Evolutionary conservation across 2,113 vertebrate genomes (phyloP), one percentile per base, ranked within the genome.

Genomic region (Rousettus leschenaultii): DNA sequence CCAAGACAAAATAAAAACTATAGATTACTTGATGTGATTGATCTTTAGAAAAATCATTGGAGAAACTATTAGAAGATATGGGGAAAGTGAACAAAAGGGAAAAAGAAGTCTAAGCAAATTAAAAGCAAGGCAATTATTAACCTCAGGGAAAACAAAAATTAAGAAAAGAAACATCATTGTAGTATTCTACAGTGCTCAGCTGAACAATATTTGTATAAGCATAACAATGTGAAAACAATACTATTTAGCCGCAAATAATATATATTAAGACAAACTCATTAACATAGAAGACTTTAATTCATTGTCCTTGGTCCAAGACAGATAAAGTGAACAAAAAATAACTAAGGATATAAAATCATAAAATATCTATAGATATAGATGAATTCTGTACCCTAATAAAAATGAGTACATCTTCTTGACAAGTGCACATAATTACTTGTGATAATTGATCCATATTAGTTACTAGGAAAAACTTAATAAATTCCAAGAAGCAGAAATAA

Each of bases 71-170:
- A 48, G 33, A 94, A 77, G n/a, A 65, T 91, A 33, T 91, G 24
- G 38, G 13, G 51, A 63, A 40, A 90, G 45, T 61, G 51, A 90
- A 14, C 30, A 93, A 83, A 89, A 74, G 38, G 33, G 66, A 57
- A 59, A 80, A 96, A 89, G 40, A 91, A 55, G 6, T 53, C 68
- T 86, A 84, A 92, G n/a, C 13, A 90, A 89, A 73, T 61, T 55
- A 90, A 94, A 87, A 93, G 26, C 65, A 80, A 97, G 59, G 77
- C 65, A 88, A 86, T 73, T 75, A 93, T 77, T 91, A 88, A 87
- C 53, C 74, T 90, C 10, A 63, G 8, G 45, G 28, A 74, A 95
- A 93, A 28, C 1, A 65, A 92, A 75, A 61, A 78, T 38, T 57
- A 86, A 95, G 63, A 68, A 87, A 74, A 93, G n/a, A 79, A 79